These are phyloP conservation scores for Neogale vison DNA, from an alignment of 2,113 vertebrate species.

Conservation along the genomic window DNA sequence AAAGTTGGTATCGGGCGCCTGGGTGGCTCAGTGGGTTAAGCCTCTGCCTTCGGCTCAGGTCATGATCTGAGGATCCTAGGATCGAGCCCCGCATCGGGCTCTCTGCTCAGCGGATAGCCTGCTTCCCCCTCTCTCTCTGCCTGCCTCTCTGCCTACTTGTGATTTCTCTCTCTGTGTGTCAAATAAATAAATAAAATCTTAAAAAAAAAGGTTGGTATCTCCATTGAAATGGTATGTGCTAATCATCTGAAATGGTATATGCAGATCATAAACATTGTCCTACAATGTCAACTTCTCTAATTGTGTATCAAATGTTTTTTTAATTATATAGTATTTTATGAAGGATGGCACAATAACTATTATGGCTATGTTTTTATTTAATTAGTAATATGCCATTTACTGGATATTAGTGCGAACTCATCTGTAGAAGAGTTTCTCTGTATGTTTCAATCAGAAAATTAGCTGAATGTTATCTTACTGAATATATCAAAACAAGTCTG, in stretches of 20 bases:
- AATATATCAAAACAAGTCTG: neutral
- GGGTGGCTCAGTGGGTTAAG: too few relatives aligned
- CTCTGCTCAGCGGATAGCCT: too few relatives aligned
- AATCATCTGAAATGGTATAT: neutral
- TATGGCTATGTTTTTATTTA: neutral
- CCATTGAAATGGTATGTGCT: neutral
- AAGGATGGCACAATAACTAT: neutral
- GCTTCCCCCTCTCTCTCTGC: too few relatives aligned
- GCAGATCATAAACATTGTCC: neutral
- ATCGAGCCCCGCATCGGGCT: too few relatives aligned
- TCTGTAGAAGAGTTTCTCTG: neutral
- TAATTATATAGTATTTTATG: neutral
- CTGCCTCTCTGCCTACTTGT: too few relatives aligned
- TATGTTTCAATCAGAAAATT: slow-evolving; percentile 31
- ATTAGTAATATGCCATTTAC: neutral
- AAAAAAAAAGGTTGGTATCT: slow-evolving; percentile 32
- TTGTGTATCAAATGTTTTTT: neutral
- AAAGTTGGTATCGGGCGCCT: too few relatives aligned
- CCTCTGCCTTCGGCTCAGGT: too few relatives aligned
- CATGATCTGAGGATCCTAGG: too few relatives aligned
- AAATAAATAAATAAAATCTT: too few relatives aligned
- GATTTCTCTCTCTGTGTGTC: too few relatives aligned
- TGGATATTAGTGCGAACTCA: neutral
- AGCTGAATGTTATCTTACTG: neutral
- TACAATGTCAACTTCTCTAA: neutral